phyloP scores from a whole-genome alignment of 1,140 invertebrate species.

The Cepaea nemoralis region DNA sequence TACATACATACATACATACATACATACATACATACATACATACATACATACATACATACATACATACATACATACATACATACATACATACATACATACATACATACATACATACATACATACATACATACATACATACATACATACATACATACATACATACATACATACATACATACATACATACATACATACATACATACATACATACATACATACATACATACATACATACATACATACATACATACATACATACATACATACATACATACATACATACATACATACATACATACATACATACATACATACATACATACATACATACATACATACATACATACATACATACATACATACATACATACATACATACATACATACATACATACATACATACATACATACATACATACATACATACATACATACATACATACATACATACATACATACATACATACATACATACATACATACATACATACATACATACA shows the following conservation, averaged over 20 bases:
- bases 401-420: too few relatives aligned
- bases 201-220: not conserved
- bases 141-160: slow-evolving; percentile 19
- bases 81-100: slow-evolving; percentile 22
- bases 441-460: not conserved
- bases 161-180: slow-evolving; percentile 11
- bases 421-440: too few relatives aligned
- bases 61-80: slow-evolving; percentile 23
- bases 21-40: slow-evolving; percentile 23
- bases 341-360: not conserved
- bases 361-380: not conserved
- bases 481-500: not conserved
- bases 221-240: slow-evolving; percentile 3
- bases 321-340: not conserved
- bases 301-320: not conserved
- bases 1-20: slow-evolving; percentile 23
- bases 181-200: not conserved
- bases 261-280: not conserved
- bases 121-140: slow-evolving; percentile 23
- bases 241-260: slow-evolving; percentile 3
- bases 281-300: not conserved
- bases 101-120: slow-evolving; percentile 23
- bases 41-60: slow-evolving; percentile 23
- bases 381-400: too few relatives aligned
- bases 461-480: slow-evolving; percentile 6